Evolutionary conservation across 1,140 invertebrate species (phyloP).

Genomic region (Drosophila takahashii): DNA sequence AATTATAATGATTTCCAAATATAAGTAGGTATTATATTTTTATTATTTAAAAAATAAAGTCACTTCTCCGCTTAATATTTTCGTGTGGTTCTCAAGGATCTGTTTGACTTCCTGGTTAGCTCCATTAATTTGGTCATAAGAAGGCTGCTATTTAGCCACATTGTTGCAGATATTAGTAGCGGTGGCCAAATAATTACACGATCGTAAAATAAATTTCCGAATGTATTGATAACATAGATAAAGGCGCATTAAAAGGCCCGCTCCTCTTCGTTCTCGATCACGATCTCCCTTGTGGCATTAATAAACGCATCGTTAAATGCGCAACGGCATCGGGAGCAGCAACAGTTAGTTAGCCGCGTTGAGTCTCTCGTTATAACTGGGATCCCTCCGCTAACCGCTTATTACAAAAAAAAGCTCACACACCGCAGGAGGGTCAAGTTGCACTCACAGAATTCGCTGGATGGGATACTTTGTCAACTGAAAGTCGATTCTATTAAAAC

Average conservation of each 20-base stretch:
- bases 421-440: slow-evolving; percentile 61
- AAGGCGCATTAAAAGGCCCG: slow-evolving; percentile 57
- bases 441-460: slow-evolving; percentile 14
- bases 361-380: slow-evolving; percentile 65
- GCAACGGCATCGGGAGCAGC: slow-evolving; percentile 6
- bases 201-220: slow-evolving; percentile 72
- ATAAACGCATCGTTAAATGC: slow-evolving; percentile 76
- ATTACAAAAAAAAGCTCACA: slow-evolving; percentile 64
- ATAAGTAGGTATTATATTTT: too few species aligned
- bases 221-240: slow-evolving; percentile 77
- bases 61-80: background rate
- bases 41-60: too few species aligned
- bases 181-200: slow-evolving; percentile 65
- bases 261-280: slow-evolving; percentile 19
- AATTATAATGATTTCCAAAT: too few species aligned
- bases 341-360: slow-evolving; percentile 21
- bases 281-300: slow-evolving; percentile 57
- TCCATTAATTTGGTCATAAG: slow-evolving; percentile 8
- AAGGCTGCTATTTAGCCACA: slow-evolving; percentile 28
- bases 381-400: slow-evolving; percentile 41
- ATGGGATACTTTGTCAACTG: slow-evolving; percentile 41
- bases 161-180: slow-evolving; percentile 76
- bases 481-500: slow-evolving; percentile 2
- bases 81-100: background rate
- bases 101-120: background rate